Base-by-base conservation (phyloP, 2,888 invertebrate genomes). In the Melieria picta region DNA sequence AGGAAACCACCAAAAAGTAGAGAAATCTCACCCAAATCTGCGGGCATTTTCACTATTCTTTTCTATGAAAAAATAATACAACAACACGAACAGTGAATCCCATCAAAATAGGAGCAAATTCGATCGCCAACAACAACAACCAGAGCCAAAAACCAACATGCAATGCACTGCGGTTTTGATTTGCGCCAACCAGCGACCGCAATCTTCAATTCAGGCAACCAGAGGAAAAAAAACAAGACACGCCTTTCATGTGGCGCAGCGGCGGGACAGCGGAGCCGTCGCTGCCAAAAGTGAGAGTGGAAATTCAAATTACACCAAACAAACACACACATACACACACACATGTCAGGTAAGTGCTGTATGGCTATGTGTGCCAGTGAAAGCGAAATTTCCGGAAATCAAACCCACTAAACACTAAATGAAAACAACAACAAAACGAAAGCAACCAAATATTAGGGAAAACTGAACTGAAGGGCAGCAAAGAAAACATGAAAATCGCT, bases 281-380 rank as follows among this genome's bases (percentile, higher is more conserved):
- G 2, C 30, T 30, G 30, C 55, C 56, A 58, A 69, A 70, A 69
- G 50, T 60, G 69, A 64, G 57, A 71, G 71, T 68, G 52, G 61
- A 74, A 77, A 82, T 80, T 82, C 81, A 81, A 81, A 81, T 82
- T 79, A 76, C 78, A 81, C 69, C 75, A 79, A 75, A 10, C 64
- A 11, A 61, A 47, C 57, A 50, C 43, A 48, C 48, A 52, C 65
- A 65, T 43, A 48, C 48, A 52, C 65, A 65, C 48, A 46, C 43
- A 62, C 45, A 6, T 50, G 58, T 30, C 46, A 46, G 52, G 52
- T 13, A 62, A 16, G 10, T 50, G 7, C 9, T 7, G 16, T 50
- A 5, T 16, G 60, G 43, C 50, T 52, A 64, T 42, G 46, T 70
- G 63, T 30, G 72, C 71, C 45, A 67, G 30, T 47, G 62, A 69